phyloP scores from a whole-genome alignment of 2,797 vertebrate genomes.

The Aeoliscus strigatus region DNA sequence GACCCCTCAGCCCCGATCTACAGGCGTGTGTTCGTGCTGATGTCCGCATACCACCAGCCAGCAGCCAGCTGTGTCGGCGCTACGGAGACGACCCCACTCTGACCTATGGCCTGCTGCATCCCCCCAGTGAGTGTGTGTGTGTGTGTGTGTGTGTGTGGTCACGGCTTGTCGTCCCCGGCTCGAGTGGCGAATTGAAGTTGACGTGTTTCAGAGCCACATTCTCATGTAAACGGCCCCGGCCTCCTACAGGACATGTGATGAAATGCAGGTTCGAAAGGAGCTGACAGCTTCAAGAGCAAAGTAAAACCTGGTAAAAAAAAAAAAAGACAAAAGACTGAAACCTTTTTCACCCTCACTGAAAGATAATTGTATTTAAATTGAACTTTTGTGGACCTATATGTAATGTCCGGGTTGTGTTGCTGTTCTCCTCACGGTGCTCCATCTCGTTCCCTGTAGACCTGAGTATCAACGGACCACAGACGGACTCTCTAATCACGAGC shows the following conservation, averaged over 20 bases:
- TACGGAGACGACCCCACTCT: conserved; percentile 70
- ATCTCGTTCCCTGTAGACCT: conserved; percentile 67
- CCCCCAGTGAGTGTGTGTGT: conserved; percentile 81
- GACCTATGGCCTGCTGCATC: conserved; percentile 87
- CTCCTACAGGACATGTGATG: too few species aligned
- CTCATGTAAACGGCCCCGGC: conserved; percentile 36
- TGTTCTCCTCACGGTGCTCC: too few species aligned
- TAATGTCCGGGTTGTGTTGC: too few species aligned
- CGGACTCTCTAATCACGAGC: conserved; percentile 86
- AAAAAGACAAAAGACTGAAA: too few species aligned
- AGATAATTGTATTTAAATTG: too few species aligned
- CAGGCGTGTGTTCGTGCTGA: conserved; percentile 88
- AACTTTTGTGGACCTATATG: too few species aligned
- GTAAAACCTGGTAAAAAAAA: too few species aligned
- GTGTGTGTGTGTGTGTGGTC: conserved; percentile 12
- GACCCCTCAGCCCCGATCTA: conserved; percentile 66
- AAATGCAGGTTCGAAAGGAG: too few species aligned
- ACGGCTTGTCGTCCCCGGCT: conserved; percentile 7
- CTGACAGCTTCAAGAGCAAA: too few species aligned
- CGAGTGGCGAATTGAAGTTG: conserved; percentile 41
- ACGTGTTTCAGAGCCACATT: conserved; percentile 37
- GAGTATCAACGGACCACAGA: conserved; percentile 15
- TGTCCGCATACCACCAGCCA: conserved; percentile 77
- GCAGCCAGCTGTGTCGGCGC: conserved; percentile 82
- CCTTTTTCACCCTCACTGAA: too few species aligned